Conservation (phyloP, 2,888 invertebrate species). For the Athripsodes cinereus region DNA sequence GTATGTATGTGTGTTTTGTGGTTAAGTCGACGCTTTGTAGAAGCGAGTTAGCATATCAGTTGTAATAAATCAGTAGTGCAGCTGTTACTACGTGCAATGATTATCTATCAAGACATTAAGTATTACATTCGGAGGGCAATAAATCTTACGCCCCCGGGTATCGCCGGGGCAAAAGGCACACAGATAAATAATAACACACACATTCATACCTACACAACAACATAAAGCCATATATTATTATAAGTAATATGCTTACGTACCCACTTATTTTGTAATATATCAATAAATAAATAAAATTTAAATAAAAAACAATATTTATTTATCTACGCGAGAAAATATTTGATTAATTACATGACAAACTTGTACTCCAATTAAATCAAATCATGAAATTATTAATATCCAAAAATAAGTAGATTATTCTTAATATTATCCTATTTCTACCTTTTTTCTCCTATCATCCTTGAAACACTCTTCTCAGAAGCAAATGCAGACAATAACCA, state of each 20-base stretch:
- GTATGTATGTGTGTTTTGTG: not conserved
- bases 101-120: conserved; percentile 19
- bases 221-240: too few species aligned
- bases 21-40: not conserved
- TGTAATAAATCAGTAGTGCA: conserved; percentile 16
- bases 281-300: not conserved
- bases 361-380: too few species aligned
- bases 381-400: too few species aligned
- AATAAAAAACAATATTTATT: not conserved
- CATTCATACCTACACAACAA: not conserved
- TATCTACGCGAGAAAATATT: too few species aligned
- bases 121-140: conserved; percentile 9
- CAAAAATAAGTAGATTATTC: too few species aligned
- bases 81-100: conserved; percentile 10
- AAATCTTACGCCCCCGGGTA: conserved; percentile 7
- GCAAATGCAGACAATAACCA: too few species aligned
- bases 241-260: too few species aligned
- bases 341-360: too few species aligned
- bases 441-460: too few species aligned
- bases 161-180: not conserved
- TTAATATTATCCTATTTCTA: too few species aligned
- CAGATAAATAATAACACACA: not conserved
- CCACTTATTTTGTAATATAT: too few species aligned
- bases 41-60: conserved; percentile 6
- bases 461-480: too few species aligned